A percentile compares a stretch with the other conserved stretches of the same genome.
Conservation (phyloP, 1,140 invertebrate species). For the Laupala kohalensis region DNA sequence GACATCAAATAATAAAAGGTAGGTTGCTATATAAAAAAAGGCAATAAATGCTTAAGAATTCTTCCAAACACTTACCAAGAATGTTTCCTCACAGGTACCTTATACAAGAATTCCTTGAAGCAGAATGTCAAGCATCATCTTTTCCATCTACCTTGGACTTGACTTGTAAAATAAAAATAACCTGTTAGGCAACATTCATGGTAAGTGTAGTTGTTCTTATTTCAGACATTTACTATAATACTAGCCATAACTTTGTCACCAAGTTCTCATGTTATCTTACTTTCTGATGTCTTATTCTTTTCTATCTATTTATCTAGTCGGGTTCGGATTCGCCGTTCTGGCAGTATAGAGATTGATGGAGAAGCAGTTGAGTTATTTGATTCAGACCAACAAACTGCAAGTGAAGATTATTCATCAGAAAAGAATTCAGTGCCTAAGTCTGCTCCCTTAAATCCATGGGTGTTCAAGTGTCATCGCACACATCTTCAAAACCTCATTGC, state of each 20-base stretch:
- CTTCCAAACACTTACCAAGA: slow-evolving; percentile 9
- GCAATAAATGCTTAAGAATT: background rate
- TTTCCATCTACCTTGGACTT: background rate
- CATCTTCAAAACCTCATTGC: slow-evolving; percentile 8
- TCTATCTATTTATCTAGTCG: slow-evolving; percentile 16
- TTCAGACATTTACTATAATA: background rate
- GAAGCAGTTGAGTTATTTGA: slow-evolving; percentile 24
- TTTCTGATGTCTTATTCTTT: background rate
- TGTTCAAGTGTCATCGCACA: slow-evolving; percentile 33
- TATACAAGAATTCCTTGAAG: background rate
- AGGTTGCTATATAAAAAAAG: background rate
- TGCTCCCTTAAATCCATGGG: slow-evolving; percentile 37
- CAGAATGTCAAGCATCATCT: background rate
- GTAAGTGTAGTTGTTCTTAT: slow-evolving; percentile 4
- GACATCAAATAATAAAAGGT: slow-evolving; percentile 11
- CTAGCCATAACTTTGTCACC: no score
- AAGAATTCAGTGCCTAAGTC: background rate
- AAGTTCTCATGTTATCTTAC: no score
- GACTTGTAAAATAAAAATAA: background rate
- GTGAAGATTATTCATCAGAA: slow-evolving; percentile 1
- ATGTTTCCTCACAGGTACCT: slow-evolving; percentile 10
- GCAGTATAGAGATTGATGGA: slow-evolving; percentile 33
- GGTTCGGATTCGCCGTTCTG: slow-evolving; percentile 28
- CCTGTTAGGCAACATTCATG: slow-evolving; percentile 10
- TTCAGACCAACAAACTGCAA: slow-evolving; percentile 21